These are phyloP conservation scores for Saccopteryx bilineata DNA, from an alignment of 2,113 vertebrate species.

Conservation along the genomic window DNA sequence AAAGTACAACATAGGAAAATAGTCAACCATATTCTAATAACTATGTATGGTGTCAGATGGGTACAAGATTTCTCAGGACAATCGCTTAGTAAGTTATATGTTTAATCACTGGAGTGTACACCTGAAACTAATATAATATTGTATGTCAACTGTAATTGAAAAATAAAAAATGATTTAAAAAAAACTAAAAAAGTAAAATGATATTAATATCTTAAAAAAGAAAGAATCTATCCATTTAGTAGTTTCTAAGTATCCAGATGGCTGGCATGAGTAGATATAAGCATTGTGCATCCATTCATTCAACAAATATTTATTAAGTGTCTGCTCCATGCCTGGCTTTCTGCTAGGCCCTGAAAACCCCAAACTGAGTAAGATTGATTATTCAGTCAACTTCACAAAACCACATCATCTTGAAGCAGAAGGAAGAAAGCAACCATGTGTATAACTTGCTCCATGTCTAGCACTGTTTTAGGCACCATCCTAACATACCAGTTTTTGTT, in stretches of 20 bases:
- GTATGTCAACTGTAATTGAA: not conserved
- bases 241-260: conserved; percentile 54
- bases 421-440: not conserved
- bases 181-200: not conserved
- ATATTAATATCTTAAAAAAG: not conserved
- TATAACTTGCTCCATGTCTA: not conserved
- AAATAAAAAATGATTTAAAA: not conserved
- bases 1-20: not conserved
- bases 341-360: conserved; percentile 26
- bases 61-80: not conserved
- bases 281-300: conserved; percentile 2
- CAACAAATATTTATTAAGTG: conserved; percentile 73
- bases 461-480: not conserved
- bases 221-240: conserved; percentile 14
- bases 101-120: not conserved
- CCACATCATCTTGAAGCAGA: conserved; percentile 26
- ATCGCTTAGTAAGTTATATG: not conserved
- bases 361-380: conserved; percentile 22
- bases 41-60: not conserved
- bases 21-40: not conserved
- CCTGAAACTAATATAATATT: not conserved
- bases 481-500: not conserved
- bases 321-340: conserved; percentile 42
- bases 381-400: conserved; percentile 59
- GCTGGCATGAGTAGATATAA: conserved; percentile 36